These are phyloP conservation scores for Tyrannus savana DNA, from an alignment of 2,113 vertebrate genomes.

Conservation along the genomic window DNA sequence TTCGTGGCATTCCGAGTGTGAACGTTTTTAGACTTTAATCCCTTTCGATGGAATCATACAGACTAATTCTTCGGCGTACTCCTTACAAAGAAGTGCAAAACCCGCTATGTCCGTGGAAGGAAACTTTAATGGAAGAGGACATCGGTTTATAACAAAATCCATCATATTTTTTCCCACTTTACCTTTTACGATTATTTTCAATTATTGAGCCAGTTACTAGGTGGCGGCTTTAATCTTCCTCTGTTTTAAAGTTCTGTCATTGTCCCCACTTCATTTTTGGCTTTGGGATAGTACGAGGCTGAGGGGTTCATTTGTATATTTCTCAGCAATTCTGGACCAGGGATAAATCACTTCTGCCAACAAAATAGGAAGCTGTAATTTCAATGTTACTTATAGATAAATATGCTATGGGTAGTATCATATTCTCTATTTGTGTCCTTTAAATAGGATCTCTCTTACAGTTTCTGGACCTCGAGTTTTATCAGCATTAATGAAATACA, in stretches of 20 bases:
- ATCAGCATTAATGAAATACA: background rate
- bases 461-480: background rate
- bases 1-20: fast-evolving
- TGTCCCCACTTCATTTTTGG: fast-evolving
- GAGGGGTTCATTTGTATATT: background rate
- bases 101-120: background rate
- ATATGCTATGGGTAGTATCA: background rate
- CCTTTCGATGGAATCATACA: background rate
- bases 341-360: background rate
- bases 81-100: background rate
- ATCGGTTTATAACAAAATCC: background rate
- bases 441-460: background rate
- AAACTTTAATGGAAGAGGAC: fast-evolving
- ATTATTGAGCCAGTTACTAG: background rate
- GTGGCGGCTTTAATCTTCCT: background rate
- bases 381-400: background rate
- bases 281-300: background rate
- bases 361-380: background rate
- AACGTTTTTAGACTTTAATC: background rate
- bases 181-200: background rate
- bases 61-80: background rate
- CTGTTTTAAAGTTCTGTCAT: fast-evolving
- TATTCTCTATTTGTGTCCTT: background rate
- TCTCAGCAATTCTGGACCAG: background rate
- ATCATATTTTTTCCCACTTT: background rate